phyloP scores from a whole-genome alignment of 2,888 invertebrate genomes.

The Cybosia mesomella region DNA sequence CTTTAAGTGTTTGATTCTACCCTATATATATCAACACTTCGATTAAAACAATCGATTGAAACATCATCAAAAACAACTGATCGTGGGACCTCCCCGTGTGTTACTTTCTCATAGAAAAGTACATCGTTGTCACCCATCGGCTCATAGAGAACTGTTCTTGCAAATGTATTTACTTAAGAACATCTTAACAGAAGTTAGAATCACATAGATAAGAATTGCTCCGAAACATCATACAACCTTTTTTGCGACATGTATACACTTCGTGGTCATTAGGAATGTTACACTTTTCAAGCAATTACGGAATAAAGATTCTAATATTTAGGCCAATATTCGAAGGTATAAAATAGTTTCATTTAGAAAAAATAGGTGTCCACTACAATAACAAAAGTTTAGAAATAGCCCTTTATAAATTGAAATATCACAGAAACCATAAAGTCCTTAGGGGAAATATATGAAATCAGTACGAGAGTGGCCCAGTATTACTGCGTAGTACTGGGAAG shows the following conservation, averaged over 20 bases:
- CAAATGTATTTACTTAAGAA: slow-evolving; percentile 38
- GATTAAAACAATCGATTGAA: slow-evolving; percentile 19
- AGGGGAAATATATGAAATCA: slow-evolving; percentile 54
- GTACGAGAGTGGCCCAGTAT: slow-evolving; percentile 28
- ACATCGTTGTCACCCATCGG: slow-evolving; percentile 19
- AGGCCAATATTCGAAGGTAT: too few relatives aligned
- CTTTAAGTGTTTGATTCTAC: too few relatives aligned
- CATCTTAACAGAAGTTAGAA: slow-evolving; percentile 46
- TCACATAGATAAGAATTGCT: too few relatives aligned
- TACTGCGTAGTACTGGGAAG: neutral
- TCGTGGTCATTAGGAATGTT: too few relatives aligned
- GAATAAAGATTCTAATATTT: too few relatives aligned
- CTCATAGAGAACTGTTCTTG: slow-evolving; percentile 21
- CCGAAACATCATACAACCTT: slow-evolving; percentile 11
- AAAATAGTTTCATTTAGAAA: neutral
- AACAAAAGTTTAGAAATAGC: neutral
- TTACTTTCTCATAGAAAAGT: slow-evolving; percentile 67
- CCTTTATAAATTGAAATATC: neutral
- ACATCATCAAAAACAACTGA: slow-evolving; percentile 12
- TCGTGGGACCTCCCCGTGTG: slow-evolving; percentile 67
- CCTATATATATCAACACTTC: neutral
- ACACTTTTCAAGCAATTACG: too few relatives aligned
- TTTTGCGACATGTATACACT: neutral
- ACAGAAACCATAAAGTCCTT: slow-evolving; percentile 38
- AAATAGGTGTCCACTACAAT: neutral